These are phyloP conservation scores for Drosophila sturtevanti DNA, from an alignment of 1,140 invertebrate genomes.

Conservation along the genomic window DNA sequence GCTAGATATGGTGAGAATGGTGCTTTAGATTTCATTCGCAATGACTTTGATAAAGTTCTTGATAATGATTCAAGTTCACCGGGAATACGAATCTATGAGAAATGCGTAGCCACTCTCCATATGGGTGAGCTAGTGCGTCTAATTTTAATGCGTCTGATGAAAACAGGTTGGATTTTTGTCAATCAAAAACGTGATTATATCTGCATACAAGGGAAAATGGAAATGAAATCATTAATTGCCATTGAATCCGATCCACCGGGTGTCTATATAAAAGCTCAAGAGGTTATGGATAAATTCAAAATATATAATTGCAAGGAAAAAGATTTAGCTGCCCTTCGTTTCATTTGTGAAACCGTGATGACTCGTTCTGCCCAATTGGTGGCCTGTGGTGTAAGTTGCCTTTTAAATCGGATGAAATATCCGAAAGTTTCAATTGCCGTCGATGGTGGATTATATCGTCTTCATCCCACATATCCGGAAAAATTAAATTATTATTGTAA, in stretches of 20 bases:
- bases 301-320: constrained; percentile 90
- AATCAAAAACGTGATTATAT: constrained; percentile 44
- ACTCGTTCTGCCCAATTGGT: constrained; percentile 95
- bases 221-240: constrained; percentile 98
- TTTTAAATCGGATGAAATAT: constrained; percentile 93
- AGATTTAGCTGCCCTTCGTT: constrained; percentile 93
- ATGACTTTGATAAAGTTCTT: constrained; percentile 93
- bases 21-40: constrained; percentile 91
- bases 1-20: constrained; percentile 97
- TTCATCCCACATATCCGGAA: constrained; percentile 88
- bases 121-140: constrained; percentile 91
- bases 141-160: constrained; percentile 43
- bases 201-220: constrained; percentile 84
- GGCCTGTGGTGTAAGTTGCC: constrained; percentile 91
- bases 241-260: constrained; percentile 93
- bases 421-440: constrained; percentile 96
- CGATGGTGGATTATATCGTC: constrained; percentile 99
- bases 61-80: constrained; percentile 91
- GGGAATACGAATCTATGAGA: constrained; percentile 92
- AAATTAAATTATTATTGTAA: constrained; percentile 28
- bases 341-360: constrained; percentile 95
- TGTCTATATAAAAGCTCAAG: constrained; percentile 90
- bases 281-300: constrained; percentile 93
- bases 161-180: constrained; percentile 41
- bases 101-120: constrained; percentile 96